Conservation (phyloP, 2,888 invertebrate genomes). For the Polylopha cassiicola region DNA sequence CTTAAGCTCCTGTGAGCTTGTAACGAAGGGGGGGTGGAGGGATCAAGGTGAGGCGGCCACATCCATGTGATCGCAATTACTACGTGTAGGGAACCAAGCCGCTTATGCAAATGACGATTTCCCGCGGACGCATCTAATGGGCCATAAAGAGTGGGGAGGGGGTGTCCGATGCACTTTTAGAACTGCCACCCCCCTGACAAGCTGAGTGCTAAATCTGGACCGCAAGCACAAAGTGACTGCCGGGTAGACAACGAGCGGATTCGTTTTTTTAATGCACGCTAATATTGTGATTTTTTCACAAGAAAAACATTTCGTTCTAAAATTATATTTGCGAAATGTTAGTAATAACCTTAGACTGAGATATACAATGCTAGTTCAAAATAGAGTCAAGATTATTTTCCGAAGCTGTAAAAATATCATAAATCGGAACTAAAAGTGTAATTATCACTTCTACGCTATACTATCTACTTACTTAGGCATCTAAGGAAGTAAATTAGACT, state of each 20-base stretch:
- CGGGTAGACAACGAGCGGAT: conserved; percentile 31
- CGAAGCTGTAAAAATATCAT: no score
- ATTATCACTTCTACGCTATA: no score
- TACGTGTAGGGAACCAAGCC: conserved; percentile 71
- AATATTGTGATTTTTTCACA: not conserved
- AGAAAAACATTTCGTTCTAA: no score
- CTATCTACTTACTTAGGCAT: no score
- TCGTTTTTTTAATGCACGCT: conserved; percentile 21
- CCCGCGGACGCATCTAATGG: conserved; percentile 75
- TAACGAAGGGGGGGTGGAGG: conserved; percentile 30
- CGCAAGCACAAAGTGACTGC: conserved; percentile 37
- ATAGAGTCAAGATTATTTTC: no score
- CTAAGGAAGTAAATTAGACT: no score
- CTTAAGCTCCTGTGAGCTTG: conserved; percentile 27
- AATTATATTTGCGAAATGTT: no score
- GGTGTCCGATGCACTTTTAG: conserved; percentile 63
- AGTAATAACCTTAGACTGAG: no score
- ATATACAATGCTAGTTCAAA: no score
- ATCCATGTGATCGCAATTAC: conserved; percentile 71
- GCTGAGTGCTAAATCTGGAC: conserved; percentile 36
- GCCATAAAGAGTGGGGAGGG: conserved; percentile 46
- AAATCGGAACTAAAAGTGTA: no score
- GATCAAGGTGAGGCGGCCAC: conserved; percentile 50
- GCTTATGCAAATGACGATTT: conserved; percentile 76
- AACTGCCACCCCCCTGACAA: conserved; percentile 24